Conservation (phyloP, 2,888 invertebrate species). For the Lasioglossum oenotherae region DNA sequence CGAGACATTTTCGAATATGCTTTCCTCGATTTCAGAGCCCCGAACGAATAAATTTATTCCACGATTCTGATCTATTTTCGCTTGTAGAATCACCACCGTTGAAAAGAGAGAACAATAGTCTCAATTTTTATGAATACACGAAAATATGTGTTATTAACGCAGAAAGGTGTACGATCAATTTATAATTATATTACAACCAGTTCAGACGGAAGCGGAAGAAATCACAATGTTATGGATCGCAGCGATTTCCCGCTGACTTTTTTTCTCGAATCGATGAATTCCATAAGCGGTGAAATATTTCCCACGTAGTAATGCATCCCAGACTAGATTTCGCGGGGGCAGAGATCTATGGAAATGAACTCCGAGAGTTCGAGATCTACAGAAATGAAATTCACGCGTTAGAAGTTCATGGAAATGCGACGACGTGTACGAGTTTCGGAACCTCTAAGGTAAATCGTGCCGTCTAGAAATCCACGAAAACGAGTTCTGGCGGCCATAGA, state of each 20-base stretch:
- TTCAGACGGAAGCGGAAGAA: not conserved
- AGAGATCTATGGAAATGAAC: constrained; percentile 15
- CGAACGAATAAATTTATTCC: not conserved
- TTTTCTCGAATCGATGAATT: not conserved
- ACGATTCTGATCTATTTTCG: not conserved
- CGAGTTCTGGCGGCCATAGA: not conserved
- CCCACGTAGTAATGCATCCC: not conserved
- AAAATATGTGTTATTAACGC: not conserved
- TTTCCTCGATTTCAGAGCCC: not conserved
- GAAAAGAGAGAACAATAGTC: too few species aligned
- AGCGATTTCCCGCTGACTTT: not conserved
- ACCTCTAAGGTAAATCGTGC: not conserved
- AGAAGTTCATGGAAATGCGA: constrained; percentile 20
- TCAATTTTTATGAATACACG: not conserved
- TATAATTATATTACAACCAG: not conserved
- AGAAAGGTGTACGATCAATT: too few species aligned
- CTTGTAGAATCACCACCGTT: not conserved
- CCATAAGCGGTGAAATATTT: not conserved
- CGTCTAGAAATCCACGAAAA: not conserved
- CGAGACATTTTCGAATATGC: not conserved
- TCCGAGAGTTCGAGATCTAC: not conserved
- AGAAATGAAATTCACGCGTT: constrained; percentile 29
- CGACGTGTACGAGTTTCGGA: not conserved
- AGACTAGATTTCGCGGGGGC: not conserved
- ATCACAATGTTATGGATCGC: not conserved